Base-by-base conservation (phyloP, 2,797 vertebrate species). In the Cossypha heuglini region DNA sequence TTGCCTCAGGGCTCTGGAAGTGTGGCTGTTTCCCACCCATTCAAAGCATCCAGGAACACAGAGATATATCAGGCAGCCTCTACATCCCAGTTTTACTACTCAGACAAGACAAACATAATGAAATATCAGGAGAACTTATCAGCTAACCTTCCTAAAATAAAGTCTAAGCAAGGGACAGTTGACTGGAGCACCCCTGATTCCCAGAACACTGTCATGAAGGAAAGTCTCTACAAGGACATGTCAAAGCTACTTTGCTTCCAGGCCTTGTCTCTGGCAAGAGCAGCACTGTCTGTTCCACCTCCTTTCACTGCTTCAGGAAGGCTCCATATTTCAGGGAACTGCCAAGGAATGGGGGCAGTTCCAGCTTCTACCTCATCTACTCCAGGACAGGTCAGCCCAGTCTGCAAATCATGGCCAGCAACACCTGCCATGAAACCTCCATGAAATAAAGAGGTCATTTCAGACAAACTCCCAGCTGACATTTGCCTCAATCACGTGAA, bases 171-270 rank as follows among this genome's bases (percentile, higher is more conserved):
- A 68, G 13, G 35, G 52, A 76, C 28, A 79, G 55, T 9, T 82
- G 67, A 87, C 35, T 22, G 13, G 62, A 75, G 25, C 55, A 69
- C 11, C 66, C 84, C 14, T 1, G 6, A 71, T 19, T 63, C 51
- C 42, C 55, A 5, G 2, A 16, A 63, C 55, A 54, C 10, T 18
- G 6, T 46, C 67, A 61, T 0, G 8, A 49, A 93, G n/a, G 68
- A 93, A 78, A 80, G 54, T 16, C 58, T 69, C 72, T 75, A 42
- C 15, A 59, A 77, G 61, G 78, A 86, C 45, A 29, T 4, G 69
- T 66, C 72, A 69, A 86, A 93, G 54, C 52, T 51, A 75, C 45
- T 79, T 64, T 71, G 42, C 80, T 91, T 62, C 81, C 73, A 94
- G 83, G 45, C 46, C 48, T 54, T 40, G 63, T 75, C 61, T 58